Evolutionary conservation across 1,140 invertebrate genomes (phyloP).

Genomic region (Philotrypesis tridentata): DNA sequence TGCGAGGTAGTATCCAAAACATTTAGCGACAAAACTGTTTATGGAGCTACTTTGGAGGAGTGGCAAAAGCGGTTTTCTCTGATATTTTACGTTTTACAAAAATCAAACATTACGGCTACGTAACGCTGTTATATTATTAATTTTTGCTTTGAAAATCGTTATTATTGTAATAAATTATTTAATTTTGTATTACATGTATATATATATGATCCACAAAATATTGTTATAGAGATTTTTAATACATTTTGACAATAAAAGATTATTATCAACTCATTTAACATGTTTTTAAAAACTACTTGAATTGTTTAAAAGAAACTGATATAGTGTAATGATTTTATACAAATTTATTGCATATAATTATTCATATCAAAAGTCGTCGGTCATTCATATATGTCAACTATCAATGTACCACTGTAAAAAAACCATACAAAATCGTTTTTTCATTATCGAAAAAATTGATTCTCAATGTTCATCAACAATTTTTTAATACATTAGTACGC

Average conservation of each 20-base stretch:
- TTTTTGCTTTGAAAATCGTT: not conserved
- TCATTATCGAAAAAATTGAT: not conserved
- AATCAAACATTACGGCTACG: slow-evolving; percentile 48
- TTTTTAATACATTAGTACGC: not conserved
- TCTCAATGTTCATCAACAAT: not conserved
- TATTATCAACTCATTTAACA: slow-evolving; percentile 33
- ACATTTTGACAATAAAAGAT: slow-evolving; percentile 38
- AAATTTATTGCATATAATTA: slow-evolving; percentile 26
- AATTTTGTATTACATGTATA: slow-evolving; percentile 37
- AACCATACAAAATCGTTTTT: slow-evolving; percentile 25
- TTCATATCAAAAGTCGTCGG: not conserved
- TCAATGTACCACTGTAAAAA: not conserved
- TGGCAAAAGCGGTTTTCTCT: slow-evolving; percentile 62
- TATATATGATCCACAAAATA: slow-evolving; percentile 28
- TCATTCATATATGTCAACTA: not conserved
- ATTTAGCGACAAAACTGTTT: slow-evolving; percentile 55
- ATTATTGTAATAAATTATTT: slow-evolving; percentile 39
- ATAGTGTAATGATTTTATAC: slow-evolving; percentile 5
- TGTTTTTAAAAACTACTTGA: slow-evolving; percentile 14
- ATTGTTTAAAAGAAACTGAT: not conserved
- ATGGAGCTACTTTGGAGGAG: slow-evolving; percentile 58
- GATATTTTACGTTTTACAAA: slow-evolving; percentile 62
- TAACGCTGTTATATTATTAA: slow-evolving; percentile 39
- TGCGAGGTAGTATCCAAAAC: slow-evolving; percentile 56
- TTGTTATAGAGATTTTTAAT: slow-evolving; percentile 36